Conservation (phyloP, 2,888 invertebrate genomes). For the Helleia helle region DNA sequence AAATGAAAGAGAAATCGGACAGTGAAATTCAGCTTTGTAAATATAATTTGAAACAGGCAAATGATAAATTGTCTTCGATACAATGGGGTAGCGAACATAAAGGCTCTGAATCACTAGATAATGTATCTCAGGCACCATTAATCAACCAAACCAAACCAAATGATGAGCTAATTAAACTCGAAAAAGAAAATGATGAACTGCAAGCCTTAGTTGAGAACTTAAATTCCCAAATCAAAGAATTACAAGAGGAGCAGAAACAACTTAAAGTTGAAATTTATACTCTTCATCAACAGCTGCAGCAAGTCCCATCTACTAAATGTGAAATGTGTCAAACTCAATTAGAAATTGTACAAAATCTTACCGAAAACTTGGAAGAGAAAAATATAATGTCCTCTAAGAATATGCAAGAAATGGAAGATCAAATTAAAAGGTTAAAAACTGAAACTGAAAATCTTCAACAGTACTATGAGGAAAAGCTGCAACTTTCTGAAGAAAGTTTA, state of each 20-base stretch:
- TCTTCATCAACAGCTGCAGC: conserved; percentile 33
- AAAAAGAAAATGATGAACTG: conserved; percentile 63
- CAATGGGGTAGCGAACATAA: conserved; percentile 27
- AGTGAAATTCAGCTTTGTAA: conserved; percentile 83
- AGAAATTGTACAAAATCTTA: conserved; percentile 12
- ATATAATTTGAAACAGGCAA: conserved; percentile 80
- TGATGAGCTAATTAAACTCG: conserved; percentile 49
- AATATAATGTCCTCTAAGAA: conserved; percentile 14
- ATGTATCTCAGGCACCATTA: not conserved
- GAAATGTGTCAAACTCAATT: conserved; percentile 12
- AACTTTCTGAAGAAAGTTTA: conserved; percentile 24
- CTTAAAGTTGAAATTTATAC: conserved; percentile 19
- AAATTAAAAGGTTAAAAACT: conserved; percentile 26
- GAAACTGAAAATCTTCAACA: conserved; percentile 28
- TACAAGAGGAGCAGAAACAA: conserved; percentile 25
- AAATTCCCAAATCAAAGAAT: conserved; percentile 41
- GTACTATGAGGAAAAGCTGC: conserved; percentile 33
- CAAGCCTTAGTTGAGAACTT: conserved; percentile 46
- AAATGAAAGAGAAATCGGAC: conserved; percentile 88
- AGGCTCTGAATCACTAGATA: not conserved
- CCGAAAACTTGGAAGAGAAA: conserved; percentile 13
- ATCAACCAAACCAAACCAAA: not conserved
- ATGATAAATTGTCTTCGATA: conserved; percentile 73
- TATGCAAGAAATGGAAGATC: conserved; percentile 13
- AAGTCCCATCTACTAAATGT: conserved; percentile 1